Conservation (phyloP, 2,888 invertebrate genomes). For the Chrysina gloriosa region DNA sequence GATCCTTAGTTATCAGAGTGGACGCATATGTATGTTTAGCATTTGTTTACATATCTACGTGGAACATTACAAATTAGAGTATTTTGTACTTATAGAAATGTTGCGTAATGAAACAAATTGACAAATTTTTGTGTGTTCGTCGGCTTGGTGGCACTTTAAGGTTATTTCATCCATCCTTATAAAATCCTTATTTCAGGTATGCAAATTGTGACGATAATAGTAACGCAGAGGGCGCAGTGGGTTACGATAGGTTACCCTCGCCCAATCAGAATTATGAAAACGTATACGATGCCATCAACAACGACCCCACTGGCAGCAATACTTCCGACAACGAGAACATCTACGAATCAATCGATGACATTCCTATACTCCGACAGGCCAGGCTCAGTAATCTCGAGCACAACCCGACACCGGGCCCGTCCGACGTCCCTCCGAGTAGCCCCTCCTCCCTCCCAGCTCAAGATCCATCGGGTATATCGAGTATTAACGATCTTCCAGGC, state of each 20-base stretch:
- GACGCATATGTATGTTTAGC: too few species aligned
- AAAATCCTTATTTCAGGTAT: slow-evolving; percentile 58
- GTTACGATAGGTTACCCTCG: slow-evolving; percentile 57
- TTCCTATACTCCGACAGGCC: slow-evolving; percentile 54
- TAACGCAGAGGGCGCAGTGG: slow-evolving; percentile 69
- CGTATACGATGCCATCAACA: slow-evolving; percentile 68
- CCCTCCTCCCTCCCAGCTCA: background rate
- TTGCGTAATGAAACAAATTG: too few species aligned
- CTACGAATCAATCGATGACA: slow-evolving; percentile 69
- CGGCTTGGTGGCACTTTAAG: too few species aligned
- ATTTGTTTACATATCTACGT: too few species aligned
- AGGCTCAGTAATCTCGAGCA: slow-evolving; percentile 27
- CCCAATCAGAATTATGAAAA: slow-evolving; percentile 66
- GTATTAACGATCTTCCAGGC: slow-evolving; percentile 53
- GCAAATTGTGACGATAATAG: slow-evolving; percentile 68
- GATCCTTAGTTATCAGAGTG: too few species aligned
- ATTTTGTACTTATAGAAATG: too few species aligned
- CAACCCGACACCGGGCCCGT: slow-evolving; percentile 4
- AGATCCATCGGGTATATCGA: slow-evolving; percentile 36
- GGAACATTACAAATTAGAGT: too few species aligned
- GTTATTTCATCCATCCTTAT: too few species aligned
- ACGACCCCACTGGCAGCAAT: slow-evolving; percentile 60
- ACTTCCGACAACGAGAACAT: slow-evolving; percentile 63
- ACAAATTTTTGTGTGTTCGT: too few species aligned
- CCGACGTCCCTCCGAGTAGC: slow-evolving; percentile 11